Evolutionary conservation across 2,113 vertebrate species (phyloP).

Genomic region (Glareola pratincola): DNA sequence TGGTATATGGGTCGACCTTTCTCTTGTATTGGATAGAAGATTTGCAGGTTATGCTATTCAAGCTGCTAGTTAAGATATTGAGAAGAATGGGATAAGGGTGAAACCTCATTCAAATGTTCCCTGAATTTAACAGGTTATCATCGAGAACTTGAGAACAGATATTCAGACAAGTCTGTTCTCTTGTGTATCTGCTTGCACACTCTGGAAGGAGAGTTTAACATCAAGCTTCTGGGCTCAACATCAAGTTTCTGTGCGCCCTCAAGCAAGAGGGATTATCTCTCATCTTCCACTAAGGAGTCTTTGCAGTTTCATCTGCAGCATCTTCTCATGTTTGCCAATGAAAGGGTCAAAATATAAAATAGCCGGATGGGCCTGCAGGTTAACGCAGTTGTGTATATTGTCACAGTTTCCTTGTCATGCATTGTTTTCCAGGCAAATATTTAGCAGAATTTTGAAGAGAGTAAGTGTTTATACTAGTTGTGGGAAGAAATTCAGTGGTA

Average conservation of each 20-base stretch:
- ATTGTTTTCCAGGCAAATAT: background rate
- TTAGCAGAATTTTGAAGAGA: background rate
- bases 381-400: background rate
- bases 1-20: fast-evolving
- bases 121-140: background rate
- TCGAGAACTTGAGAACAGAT: background rate
- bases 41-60: background rate
- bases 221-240: background rate
- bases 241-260: background rate
- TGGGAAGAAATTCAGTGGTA: background rate
- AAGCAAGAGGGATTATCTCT: background rate
- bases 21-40: background rate
- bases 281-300: background rate
- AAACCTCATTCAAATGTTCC: background rate
- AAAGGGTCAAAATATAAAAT: background rate
- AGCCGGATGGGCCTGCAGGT: background rate
- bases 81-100: background rate
- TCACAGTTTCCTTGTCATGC: background rate
- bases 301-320: background rate
- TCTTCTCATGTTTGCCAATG: background rate
- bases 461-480: background rate
- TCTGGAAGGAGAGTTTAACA: background rate
- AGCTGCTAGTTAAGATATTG: background rate
- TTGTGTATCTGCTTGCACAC: fast-evolving
- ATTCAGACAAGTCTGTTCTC: background rate